Base-by-base conservation (phyloP, 2,888 invertebrate species). In the Spodoptera exigua region DNA sequence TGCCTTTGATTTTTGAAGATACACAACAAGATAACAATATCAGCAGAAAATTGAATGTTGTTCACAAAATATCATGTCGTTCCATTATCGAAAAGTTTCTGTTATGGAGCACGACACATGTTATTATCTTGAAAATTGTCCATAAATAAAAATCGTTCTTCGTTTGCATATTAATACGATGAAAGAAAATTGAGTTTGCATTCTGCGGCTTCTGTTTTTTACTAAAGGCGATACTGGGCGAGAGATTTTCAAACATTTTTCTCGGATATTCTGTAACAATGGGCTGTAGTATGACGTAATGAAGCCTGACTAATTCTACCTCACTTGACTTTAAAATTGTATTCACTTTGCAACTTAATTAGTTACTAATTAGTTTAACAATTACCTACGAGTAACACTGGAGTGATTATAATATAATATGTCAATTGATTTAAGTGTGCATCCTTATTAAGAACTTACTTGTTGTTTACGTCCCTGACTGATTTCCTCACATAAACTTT, bases 401-500 rank as follows among this genome's bases (percentile, higher is more conserved):
- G 32, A 16, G 37, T 46, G 65, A 71, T 71, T 60, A 56, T 37
- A 51, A 47, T 35, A 51, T 43, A 56, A 39, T 48, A 48, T 35
- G 32, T n/a, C 58, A 65, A 69, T 65, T 37, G 56, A 51, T 54
- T 34, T 51, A 54, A 57, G 41, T 58, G 47, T 62, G 56, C 59
- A 48, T 55, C 53, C 58, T 59, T 69, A 58, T 58, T 76, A 78
- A 65, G 70, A 81, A 76, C 74, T 76, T 60, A 65, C 64, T 73
- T 75, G 78, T 82, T 86, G 86, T 87, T 83, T 83, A 79, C 82
- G 76, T 70, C 76, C 73, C 78, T 83, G 86, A 86, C 80, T 84
- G 84, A 87, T 88, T 86, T 77, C 77, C 80, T 81, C 79, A 70
- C 76, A 78, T 80, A 80, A 86, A 87, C 77, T 87, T 84, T 77